These are phyloP conservation scores for Sebastes vulpes DNA, from an alignment of 2,797 vertebrate genomes.

Conservation along the genomic window DNA sequence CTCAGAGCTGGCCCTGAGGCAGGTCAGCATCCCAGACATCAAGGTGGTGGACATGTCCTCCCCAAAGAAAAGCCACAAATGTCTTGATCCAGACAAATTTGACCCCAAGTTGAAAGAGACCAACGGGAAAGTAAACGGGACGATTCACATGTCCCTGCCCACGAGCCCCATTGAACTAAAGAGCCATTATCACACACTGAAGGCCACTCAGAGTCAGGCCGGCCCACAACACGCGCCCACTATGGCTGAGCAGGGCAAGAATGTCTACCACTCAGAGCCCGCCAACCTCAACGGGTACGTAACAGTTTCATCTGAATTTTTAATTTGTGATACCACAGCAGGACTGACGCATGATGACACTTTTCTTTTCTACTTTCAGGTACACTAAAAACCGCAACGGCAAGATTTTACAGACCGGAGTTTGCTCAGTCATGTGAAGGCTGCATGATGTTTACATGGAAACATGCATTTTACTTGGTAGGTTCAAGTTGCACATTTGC, in stretches of 20 bases:
- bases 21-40: slow-evolving; percentile 75
- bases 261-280: slow-evolving; percentile 86
- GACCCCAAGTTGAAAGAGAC: slow-evolving; percentile 16
- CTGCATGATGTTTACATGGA: slow-evolving; percentile 8
- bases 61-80: slow-evolving; percentile 36
- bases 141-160: slow-evolving; percentile 72
- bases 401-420: slow-evolving; percentile 90
- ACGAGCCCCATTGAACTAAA: slow-evolving; percentile 70
- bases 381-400: slow-evolving; percentile 80
- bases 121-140: neutral
- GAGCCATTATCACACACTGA: slow-evolving; percentile 73
- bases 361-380: slow-evolving; percentile 54
- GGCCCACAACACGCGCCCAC: slow-evolving; percentile 64
- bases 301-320: too few relatives aligned
- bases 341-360: neutral
- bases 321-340: neutral
- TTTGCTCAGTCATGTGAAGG: slow-evolving; percentile 95
- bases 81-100: neutral
- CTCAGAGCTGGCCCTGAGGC: slow-evolving; percentile 44
- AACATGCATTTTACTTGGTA: slow-evolving; percentile 64
- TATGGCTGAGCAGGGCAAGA: slow-evolving; percentile 78
- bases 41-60: slow-evolving; percentile 69
- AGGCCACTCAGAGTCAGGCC: slow-evolving; percentile 83
- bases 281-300: slow-evolving; percentile 86
- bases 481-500: neutral